Conservation (phyloP, 2,797 vertebrate species). For the Hafferia zeledoni region DNA sequence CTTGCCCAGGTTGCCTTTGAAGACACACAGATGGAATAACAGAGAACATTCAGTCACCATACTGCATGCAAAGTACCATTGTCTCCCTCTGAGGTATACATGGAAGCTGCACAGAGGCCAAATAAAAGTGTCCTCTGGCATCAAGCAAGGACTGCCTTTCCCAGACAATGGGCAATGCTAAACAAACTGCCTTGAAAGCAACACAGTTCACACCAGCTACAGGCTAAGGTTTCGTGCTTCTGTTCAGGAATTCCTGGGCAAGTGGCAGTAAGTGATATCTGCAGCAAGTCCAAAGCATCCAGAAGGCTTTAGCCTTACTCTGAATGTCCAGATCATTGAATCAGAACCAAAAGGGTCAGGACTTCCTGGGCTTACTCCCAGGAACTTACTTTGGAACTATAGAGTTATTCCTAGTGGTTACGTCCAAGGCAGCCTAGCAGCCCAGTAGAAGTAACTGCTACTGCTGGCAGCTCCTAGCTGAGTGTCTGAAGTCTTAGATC, state of each 20-base stretch:
- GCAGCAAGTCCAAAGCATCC: neutral
- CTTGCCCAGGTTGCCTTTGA: neutral
- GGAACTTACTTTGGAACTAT: neutral
- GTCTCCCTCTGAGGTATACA: neutral
- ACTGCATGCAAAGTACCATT: rapidly evolving
- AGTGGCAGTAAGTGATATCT: neutral
- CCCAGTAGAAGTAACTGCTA: neutral
- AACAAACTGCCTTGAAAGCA: neutral
- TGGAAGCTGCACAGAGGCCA: neutral
- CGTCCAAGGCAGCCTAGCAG: neutral
- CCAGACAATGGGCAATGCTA: neutral
- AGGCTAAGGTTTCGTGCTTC: rapidly evolving
- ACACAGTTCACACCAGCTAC: neutral
- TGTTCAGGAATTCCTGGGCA: neutral
- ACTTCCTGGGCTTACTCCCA: neutral
- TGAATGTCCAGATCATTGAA: neutral
- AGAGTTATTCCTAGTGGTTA: too few relatives aligned
- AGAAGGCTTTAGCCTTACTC: neutral
- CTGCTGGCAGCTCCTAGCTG: neutral
- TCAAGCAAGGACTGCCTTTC: neutral
- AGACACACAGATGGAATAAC: rapidly evolving
- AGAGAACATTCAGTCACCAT: rapidly evolving
- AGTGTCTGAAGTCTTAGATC: neutral
- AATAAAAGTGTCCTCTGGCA: neutral
- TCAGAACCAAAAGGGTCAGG: neutral